A percentile compares a stretch with the other conserved stretches of the same genome.
phyloP scores from a whole-genome alignment of 1,140 invertebrate species.

The Philotrypesis tridentata region DNA sequence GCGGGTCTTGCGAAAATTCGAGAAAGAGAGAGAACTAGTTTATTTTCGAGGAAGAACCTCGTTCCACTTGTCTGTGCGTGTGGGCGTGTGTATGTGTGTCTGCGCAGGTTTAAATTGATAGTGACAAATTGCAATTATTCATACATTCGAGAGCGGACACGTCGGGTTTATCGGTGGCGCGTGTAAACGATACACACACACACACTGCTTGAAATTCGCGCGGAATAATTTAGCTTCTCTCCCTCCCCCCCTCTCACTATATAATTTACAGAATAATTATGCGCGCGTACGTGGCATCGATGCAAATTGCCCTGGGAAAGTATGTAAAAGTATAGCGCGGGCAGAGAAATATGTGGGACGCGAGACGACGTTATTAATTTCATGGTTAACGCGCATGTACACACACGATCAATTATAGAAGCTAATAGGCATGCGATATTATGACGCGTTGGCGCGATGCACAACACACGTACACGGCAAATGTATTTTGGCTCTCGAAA shows the following conservation, averaged over 20 bases:
- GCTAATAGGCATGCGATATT: conserved; percentile 31
- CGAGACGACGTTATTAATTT: not conserved
- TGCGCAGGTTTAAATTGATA: not conserved
- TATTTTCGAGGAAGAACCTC: not conserved
- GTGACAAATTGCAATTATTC: not conserved
- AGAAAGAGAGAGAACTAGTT: not conserved
- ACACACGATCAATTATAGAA: conserved; percentile 20
- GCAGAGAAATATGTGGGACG: no score
- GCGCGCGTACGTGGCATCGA: not conserved
- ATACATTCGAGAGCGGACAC: not conserved
- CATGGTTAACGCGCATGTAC: not conserved
- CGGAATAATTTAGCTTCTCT: not conserved
- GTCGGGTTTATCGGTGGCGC: not conserved
- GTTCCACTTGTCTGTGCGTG: not conserved
- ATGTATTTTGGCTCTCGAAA: conserved; percentile 36
- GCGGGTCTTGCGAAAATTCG: not conserved
- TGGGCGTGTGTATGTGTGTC: no score
- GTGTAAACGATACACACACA: not conserved
- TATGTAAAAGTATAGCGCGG: no score
- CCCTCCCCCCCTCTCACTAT: no score
- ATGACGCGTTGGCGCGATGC: not conserved
- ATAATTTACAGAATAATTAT: no score
- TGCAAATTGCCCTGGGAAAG: not conserved
- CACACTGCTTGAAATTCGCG: not conserved
- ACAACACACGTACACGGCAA: not conserved